Conservation (phyloP, 2,797 vertebrate genomes). For the Amniataba percoides region DNA sequence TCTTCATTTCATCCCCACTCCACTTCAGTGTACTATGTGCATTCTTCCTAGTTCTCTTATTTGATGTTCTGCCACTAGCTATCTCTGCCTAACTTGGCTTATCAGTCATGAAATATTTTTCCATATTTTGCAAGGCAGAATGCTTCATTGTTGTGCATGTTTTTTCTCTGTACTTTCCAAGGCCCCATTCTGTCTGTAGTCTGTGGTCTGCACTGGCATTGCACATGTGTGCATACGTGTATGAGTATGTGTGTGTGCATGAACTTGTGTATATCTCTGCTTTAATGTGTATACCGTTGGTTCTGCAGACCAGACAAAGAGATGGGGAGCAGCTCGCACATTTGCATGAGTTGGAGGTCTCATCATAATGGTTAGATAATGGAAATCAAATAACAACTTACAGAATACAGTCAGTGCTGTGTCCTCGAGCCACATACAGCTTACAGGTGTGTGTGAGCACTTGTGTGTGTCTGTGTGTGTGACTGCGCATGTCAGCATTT, state of each 20-base stretch:
- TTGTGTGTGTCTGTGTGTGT: conserved; percentile 23
- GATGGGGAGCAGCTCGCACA: conserved; percentile 39
- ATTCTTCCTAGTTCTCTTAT: not conserved
- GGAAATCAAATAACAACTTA: conserved; percentile 77
- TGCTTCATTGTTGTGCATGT: conserved; percentile 48
- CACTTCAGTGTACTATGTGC: not conserved
- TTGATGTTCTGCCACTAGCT: conserved; percentile 6
- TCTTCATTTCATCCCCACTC: not conserved
- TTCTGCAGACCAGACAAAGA: conserved; percentile 64
- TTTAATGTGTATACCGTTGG: conserved; percentile 43
- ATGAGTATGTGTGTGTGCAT: conserved; percentile 29
- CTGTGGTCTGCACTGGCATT: conserved; percentile 43
- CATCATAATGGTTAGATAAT: conserved; percentile 64
- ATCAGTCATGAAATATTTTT: conserved; percentile 39
- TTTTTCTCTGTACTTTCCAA: conserved; percentile 64
- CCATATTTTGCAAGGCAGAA: conserved; percentile 50
- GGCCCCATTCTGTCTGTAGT: conserved; percentile 42
- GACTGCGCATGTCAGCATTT: conserved; percentile 48
- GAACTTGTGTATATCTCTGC: conserved; percentile 30
- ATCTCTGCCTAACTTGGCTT: conserved; percentile 18
- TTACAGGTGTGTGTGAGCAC: conserved; percentile 63
- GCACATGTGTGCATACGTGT: conserved; percentile 25
- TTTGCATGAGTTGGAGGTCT: conserved; percentile 77
- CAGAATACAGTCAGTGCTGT: conserved; percentile 41
- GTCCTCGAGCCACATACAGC: conserved; percentile 57